These are phyloP conservation scores for Aphidius colemani DNA, from an alignment of 2,888 invertebrate genomes.

Conservation along the genomic window DNA sequence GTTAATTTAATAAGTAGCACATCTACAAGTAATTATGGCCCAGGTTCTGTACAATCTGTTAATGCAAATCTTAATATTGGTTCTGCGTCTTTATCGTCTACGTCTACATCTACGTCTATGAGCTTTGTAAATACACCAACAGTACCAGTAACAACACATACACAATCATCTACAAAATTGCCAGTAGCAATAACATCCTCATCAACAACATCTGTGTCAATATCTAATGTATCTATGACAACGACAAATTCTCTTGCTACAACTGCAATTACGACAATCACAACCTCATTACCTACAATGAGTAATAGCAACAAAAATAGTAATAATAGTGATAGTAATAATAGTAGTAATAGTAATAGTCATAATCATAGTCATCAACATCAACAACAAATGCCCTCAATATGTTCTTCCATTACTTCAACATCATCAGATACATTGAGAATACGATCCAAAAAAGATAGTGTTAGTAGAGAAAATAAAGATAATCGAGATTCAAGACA, in stretches of 20 bases:
- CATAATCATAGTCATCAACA: slow-evolving; percentile 36
- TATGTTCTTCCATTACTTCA: slow-evolving; percentile 36
- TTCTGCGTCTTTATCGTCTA: slow-evolving; percentile 13
- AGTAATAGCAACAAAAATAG: background rate
- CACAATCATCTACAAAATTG: slow-evolving; percentile 6
- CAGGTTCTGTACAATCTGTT: no score
- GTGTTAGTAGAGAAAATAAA: slow-evolving; percentile 47
- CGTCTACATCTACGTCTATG: no score
- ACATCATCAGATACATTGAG: slow-evolving; percentile 40
- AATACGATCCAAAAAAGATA: slow-evolving; percentile 46
- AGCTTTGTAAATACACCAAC: no score
- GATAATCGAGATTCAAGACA: slow-evolving; percentile 51
- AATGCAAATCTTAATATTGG: slow-evolving; percentile 11
- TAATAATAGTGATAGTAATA: no score
- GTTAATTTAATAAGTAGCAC: slow-evolving; percentile 39
- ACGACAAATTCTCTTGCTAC: slow-evolving; percentile 25
- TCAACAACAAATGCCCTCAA: slow-evolving; percentile 38
- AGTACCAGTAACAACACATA: no score
- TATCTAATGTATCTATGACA: slow-evolving; percentile 37
- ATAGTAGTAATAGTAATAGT: slow-evolving; percentile 17
- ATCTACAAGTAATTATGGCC: background rate
- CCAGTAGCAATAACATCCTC: slow-evolving; percentile 14
- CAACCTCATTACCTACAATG: slow-evolving; percentile 10
- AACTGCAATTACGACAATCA: slow-evolving; percentile 29
- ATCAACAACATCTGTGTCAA: slow-evolving; percentile 39